These are phyloP conservation scores for Leptinotarsa defecta DNA, from an alignment of 1,140 invertebrate genomes.

Conservation along the genomic window DNA sequence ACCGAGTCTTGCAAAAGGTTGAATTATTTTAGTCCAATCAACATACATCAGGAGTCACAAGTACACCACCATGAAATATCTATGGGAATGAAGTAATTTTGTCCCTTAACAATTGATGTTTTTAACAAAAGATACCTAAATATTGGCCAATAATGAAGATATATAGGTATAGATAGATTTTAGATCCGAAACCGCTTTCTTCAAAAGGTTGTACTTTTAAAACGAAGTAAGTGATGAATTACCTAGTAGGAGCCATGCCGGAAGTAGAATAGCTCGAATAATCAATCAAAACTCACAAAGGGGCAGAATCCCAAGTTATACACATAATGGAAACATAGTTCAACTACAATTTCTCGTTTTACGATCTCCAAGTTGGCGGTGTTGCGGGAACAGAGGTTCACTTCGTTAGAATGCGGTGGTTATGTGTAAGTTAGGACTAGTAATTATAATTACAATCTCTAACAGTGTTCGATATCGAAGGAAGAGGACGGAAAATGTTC, in stretches of 20 bases:
- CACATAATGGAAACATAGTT: conserved; percentile 32
- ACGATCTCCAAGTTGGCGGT: conserved; percentile 29
- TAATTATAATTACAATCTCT: conserved; percentile 44
- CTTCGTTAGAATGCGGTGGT: conserved; percentile 36
- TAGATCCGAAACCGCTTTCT: too few relatives aligned
- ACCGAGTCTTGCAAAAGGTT: too few relatives aligned
- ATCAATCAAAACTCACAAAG: conserved; percentile 15
- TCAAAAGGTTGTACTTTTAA: too few relatives aligned
- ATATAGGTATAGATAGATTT: too few relatives aligned
- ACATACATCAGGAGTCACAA: too few relatives aligned
- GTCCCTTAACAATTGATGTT: too few relatives aligned
- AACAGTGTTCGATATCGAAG: conserved; percentile 31
- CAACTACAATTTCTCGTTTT: conserved; percentile 34
- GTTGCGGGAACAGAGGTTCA: conserved; percentile 4
- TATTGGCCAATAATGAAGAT: too few relatives aligned
- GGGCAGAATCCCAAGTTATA: conserved; percentile 26
- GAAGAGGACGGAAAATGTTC: neutral
- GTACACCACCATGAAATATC: too few relatives aligned
- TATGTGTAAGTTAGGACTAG: conserved; percentile 40
- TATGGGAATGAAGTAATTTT: too few relatives aligned
- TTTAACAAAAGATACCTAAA: too few relatives aligned
- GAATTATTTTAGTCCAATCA: too few relatives aligned
- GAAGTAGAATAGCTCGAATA: neutral
- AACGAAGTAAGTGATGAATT: neutral
- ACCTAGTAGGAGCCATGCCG: neutral